Percentiles rank a stretch among this genome's conserved stretches.
These are phyloP conservation scores for Isaurus tuberculatus DNA, from an alignment of 92 coral and sea anemone species.

Conservation along the genomic window DNA sequence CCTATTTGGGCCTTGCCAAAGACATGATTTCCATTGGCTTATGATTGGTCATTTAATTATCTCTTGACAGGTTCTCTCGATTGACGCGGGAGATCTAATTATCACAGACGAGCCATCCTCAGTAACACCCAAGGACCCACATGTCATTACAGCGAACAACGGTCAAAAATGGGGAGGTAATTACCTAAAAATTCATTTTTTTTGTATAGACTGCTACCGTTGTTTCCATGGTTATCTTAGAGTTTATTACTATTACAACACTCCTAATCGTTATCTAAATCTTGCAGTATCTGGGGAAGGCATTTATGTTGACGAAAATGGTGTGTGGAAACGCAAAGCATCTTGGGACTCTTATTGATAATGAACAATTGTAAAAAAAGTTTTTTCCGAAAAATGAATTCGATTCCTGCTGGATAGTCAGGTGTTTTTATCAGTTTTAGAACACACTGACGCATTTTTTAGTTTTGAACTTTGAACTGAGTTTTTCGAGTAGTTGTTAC, in stretches of 20 bases:
- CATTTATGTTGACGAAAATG: background rate
- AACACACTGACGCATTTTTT: too few relatives aligned
- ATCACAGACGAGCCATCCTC: constrained; percentile 36
- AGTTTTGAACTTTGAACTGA: too few relatives aligned
- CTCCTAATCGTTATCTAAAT: too few relatives aligned
- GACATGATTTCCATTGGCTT: background rate
- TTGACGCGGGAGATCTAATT: constrained; percentile 10
- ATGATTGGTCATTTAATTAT: too few relatives aligned
- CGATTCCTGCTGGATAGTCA: too few relatives aligned
- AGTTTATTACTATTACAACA: too few relatives aligned
- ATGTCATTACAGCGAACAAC: constrained; percentile 19
- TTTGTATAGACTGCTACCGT: background rate
- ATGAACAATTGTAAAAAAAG: background rate
- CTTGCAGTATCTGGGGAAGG: background rate
- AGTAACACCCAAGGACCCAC: constrained; percentile 21
- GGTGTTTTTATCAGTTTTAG: too few relatives aligned
- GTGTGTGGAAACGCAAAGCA: constrained; percentile 11
- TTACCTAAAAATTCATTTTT: too few relatives aligned
- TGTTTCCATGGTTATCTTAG: background rate
- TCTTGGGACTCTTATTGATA: background rate
- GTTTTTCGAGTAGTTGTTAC: too few relatives aligned
- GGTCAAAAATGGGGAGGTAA: constrained; percentile 71
- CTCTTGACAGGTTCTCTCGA: constrained; percentile 12
- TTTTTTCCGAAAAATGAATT: background rate
- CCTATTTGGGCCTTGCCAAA: background rate